Evolutionary conservation across 2,113 vertebrate species (phyloP).

Genomic region (Phoenicopterus ruber): DNA sequence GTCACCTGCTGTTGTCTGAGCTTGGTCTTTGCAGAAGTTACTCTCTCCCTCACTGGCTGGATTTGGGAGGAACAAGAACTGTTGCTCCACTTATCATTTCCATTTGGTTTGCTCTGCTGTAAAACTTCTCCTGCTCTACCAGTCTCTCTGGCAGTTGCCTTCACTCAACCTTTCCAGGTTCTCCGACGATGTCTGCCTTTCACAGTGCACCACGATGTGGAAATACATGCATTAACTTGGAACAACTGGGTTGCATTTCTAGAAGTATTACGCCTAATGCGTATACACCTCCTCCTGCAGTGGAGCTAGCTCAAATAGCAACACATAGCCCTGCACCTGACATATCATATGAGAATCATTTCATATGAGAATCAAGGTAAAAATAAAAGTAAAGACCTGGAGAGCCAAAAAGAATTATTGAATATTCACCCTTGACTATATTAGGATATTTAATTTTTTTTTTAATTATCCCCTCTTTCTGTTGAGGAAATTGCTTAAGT

Average conservation of each 20-base stretch:
- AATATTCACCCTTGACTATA: background rate
- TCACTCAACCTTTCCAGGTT: background rate
- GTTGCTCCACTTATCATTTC: background rate
- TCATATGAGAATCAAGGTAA: background rate
- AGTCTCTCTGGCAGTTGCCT: background rate
- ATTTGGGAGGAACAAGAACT: background rate
- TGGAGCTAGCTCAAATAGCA: background rate
- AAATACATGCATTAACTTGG: background rate
- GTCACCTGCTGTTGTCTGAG: background rate
- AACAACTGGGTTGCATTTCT: background rate
- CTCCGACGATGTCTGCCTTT: background rate
- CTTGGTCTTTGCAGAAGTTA: background rate
- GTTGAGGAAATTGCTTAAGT: background rate
- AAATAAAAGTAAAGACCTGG: background rate
- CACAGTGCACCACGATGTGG: background rate
- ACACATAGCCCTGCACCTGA: background rate
- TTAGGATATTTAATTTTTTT: background rate
- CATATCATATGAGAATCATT: background rate
- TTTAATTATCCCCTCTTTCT: background rate
- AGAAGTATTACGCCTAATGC: background rate
- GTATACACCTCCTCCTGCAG: background rate
- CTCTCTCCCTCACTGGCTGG: background rate
- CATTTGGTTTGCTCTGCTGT: background rate
- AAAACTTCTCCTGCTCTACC: background rate
- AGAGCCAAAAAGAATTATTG: background rate